Percentiles rank a stretch among this genome's conserved stretches.
phyloP scores from a whole-genome alignment of 2,797 vertebrate genomes.

The Steatocranus sp. region DNA sequence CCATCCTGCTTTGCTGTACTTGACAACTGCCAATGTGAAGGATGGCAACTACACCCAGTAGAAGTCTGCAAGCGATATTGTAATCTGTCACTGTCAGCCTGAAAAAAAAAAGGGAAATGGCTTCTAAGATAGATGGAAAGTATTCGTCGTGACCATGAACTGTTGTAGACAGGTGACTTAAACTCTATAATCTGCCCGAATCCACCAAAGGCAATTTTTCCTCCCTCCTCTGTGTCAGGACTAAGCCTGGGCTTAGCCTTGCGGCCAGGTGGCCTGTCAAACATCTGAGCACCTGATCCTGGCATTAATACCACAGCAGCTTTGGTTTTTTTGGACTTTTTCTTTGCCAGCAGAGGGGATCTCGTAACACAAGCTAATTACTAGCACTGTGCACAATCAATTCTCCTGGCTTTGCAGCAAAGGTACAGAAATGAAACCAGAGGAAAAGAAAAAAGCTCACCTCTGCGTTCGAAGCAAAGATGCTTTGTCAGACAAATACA shows the following conservation, averaged over 20 bases:
- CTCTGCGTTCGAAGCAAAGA: neutral
- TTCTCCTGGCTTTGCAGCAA: constrained; percentile 18
- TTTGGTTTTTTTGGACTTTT: constrained; percentile 27
- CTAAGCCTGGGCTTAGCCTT: constrained; percentile 65
- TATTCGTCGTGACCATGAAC: constrained; percentile 63
- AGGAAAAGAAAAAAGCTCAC: neutral
- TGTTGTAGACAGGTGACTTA: constrained; percentile 72
- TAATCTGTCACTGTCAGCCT: constrained; percentile 67
- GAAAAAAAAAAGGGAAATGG: constrained; percentile 43
- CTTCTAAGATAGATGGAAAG: constrained; percentile 65
- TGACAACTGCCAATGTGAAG: constrained; percentile 62
- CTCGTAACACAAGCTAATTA: constrained; percentile 49
- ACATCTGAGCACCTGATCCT: constrained; percentile 49
- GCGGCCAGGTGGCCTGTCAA: constrained; percentile 24
- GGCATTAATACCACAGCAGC: constrained; percentile 31
- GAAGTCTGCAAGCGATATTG: constrained; percentile 44
- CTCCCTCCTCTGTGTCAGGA: constrained; percentile 35
- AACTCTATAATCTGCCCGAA: constrained; percentile 63
- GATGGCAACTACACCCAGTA: constrained; percentile 39
- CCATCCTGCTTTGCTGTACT: constrained; percentile 34
- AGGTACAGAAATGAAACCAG: neutral
- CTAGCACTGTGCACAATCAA: constrained; percentile 31
- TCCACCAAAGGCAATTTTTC: constrained; percentile 55
- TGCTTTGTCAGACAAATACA: neutral
- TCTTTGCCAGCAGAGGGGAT: constrained; percentile 15